Evolutionary conservation across 2,888 invertebrate genomes (phyloP).

Genomic region (Synergus umbraculus): DNA sequence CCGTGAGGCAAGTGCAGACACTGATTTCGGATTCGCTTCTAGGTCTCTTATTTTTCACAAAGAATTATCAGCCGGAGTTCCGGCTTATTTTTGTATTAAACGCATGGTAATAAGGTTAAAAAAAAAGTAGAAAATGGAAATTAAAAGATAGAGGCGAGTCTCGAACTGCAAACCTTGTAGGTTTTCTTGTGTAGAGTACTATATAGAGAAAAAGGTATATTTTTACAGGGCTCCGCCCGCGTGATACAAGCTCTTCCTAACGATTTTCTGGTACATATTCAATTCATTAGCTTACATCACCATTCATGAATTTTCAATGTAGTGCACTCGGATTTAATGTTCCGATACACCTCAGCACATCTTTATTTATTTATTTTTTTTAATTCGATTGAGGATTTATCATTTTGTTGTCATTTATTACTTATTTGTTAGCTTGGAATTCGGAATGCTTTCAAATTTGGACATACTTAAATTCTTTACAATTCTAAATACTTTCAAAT

Average conservation of each 20-base stretch:
- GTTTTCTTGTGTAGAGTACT: conserved; percentile 58
- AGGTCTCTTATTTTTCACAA: conserved; percentile 19
- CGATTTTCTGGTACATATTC: conserved; percentile 66
- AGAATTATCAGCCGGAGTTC: neutral
- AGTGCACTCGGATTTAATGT: conserved; percentile 15
- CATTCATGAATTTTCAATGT: conserved; percentile 13
- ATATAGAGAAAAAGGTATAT: conserved; percentile 73
- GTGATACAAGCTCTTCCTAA: conserved; percentile 77
- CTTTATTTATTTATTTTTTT: neutral
- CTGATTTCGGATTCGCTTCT: conserved; percentile 27
- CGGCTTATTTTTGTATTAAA: conserved; percentile 35
- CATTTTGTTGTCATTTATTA: neutral
- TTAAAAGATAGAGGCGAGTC: conserved; percentile 46
- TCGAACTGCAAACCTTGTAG: conserved; percentile 43
- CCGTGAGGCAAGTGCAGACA: conserved; percentile 5
- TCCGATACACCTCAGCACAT: conserved; percentile 37
- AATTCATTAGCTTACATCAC: conserved; percentile 66
- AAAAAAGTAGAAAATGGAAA: conserved; percentile 44
- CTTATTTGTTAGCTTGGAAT: neutral
- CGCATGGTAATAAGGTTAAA: neutral
- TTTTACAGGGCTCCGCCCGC: conserved; percentile 76
- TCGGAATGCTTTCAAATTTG: neutral
- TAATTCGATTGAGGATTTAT: neutral
- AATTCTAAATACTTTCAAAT: no score
- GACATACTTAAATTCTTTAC: no score